Evolutionary conservation across 2,888 invertebrate genomes (phyloP).

Genomic region (Drosophila paracracens): DNA sequence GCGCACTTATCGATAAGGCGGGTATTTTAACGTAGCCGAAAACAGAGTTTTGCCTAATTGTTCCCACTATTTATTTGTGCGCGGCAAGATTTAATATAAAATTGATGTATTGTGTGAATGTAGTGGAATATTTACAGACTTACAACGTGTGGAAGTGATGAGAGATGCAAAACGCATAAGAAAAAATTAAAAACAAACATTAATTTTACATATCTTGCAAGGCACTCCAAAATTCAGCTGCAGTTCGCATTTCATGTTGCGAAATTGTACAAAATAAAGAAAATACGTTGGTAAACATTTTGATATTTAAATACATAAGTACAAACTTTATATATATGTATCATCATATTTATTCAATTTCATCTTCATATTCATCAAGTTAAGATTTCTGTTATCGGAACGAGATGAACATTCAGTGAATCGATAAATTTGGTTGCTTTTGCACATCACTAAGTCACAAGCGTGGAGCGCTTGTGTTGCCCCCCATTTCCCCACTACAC

Average conservation of each 20-base stretch:
- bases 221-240: background rate
- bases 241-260: background rate
- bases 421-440: background rate
- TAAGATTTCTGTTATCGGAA: background rate
- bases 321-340: background rate
- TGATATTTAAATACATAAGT: background rate
- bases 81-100: background rate
- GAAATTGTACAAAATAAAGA: background rate
- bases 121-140: background rate
- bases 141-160: background rate
- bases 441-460: slow-evolving; percentile 25
- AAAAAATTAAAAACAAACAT: background rate
- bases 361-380: background rate
- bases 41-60: background rate
- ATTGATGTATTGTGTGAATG: background rate
- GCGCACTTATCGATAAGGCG: background rate
- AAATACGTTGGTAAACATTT: background rate
- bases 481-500: too few species aligned
- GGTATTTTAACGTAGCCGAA: slow-evolving; percentile 8
- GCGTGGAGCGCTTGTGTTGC: slow-evolving; percentile 17
- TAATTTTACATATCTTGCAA: background rate
- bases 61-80: slow-evolving; percentile 11
- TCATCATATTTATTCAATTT: background rate
- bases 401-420: background rate
- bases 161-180: background rate